Evolutionary conservation across 2,888 invertebrate genomes (phyloP).

Genomic region (Folsomia candida): DNA sequence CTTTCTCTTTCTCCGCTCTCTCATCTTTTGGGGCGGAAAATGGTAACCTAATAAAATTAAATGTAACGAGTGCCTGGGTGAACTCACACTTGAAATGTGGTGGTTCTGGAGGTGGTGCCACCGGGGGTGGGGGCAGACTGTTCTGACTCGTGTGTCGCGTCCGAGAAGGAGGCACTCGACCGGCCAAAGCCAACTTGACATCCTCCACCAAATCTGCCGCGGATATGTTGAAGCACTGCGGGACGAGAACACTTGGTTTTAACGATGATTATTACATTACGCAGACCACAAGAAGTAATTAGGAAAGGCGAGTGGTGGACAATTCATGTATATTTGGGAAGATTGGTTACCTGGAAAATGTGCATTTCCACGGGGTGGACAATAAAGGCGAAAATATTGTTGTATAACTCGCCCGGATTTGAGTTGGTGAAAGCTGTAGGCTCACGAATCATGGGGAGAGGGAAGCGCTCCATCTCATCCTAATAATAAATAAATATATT

Average conservation of each 20-base stretch:
- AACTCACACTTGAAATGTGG: too few relatives aligned
- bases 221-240: slow-evolving; percentile 80
- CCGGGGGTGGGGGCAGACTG: slow-evolving; percentile 63
- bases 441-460: slow-evolving; percentile 85
- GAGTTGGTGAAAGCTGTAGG: slow-evolving; percentile 97
- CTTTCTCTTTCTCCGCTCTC: not conserved
- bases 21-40: not conserved
- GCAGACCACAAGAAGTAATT: too few relatives aligned
- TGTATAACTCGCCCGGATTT: slow-evolving; percentile 95
- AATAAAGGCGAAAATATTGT: slow-evolving; percentile 96
- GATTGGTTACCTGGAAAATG: slow-evolving; percentile 66
- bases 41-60: too few relatives aligned
- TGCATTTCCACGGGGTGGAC: slow-evolving; percentile 88
- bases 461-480: slow-evolving; percentile 96
- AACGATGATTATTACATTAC: too few relatives aligned
- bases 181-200: slow-evolving; percentile 67
- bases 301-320: too few relatives aligned
- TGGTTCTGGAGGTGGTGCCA: slow-evolving; percentile 63
- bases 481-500: too few relatives aligned
- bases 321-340: not conserved
- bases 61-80: too few relatives aligned
- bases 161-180: slow-evolving; percentile 58
- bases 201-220: slow-evolving; percentile 83
- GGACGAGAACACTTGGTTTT: slow-evolving; percentile 53
- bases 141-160: slow-evolving; percentile 48